Percentiles rank a stretch among this genome's conserved stretches.
These are phyloP conservation scores for Belgica antarctica DNA, from an alignment of 2,888 invertebrate species.

Conservation along the genomic window DNA sequence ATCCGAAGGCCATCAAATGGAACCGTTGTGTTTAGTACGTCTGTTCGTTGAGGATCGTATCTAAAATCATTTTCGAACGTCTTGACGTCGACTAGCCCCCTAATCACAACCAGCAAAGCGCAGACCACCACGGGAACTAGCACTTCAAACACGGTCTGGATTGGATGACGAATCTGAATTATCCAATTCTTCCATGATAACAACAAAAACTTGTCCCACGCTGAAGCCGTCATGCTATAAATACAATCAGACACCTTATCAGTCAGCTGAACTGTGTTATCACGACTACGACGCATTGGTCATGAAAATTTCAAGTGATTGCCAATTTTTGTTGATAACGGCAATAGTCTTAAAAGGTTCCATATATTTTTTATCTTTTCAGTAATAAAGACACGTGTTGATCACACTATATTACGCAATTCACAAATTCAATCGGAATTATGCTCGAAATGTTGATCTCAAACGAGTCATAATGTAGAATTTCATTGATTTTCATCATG, in stretches of 20 bases:
- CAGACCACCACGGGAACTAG: conserved; percentile 66
- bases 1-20: too few species aligned
- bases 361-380: too few species aligned
- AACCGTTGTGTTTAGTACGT: too few species aligned
- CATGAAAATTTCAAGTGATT: too few species aligned
- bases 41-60: too few species aligned
- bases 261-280: not conserved
- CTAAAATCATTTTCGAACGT: not conserved
- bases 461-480: too few species aligned
- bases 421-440: too few species aligned
- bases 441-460: too few species aligned
- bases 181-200: conserved; percentile 82
- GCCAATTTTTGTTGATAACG: too few species aligned
- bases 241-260: not conserved
- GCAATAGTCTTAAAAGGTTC: too few species aligned
- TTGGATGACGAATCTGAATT: conserved; percentile 69
- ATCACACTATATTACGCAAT: not conserved
- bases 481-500: too few species aligned
- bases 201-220: conserved; percentile 63
- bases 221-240: conserved; percentile 45
- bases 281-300: not conserved
- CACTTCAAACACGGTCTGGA: conserved; percentile 68
- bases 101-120: conserved; percentile 66
- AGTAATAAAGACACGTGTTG: not conserved
- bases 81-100: conserved; percentile 61